phyloP scores from a whole-genome alignment of 2,113 vertebrate species.

The Vireo altiloquus region DNA sequence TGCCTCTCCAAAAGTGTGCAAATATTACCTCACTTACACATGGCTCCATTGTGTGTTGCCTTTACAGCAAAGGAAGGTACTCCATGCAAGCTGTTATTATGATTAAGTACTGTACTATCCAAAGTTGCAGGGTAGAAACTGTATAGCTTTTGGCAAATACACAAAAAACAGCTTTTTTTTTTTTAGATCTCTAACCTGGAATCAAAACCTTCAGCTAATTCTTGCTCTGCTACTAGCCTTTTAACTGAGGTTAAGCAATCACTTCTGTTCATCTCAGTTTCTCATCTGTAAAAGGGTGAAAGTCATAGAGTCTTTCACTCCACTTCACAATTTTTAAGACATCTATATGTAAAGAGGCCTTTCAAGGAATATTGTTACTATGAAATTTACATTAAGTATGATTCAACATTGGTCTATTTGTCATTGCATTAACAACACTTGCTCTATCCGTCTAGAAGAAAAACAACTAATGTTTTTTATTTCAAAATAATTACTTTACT shows the following conservation, averaged over 20 bases:
- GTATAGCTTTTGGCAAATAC: neutral
- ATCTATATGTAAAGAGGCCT: neutral
- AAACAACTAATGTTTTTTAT: neutral
- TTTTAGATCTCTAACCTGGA: neutral
- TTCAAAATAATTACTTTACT: slow-evolving; percentile 27
- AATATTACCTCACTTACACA: neutral
- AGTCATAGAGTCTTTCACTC: neutral
- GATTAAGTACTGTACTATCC: neutral
- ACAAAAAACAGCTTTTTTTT: neutral
- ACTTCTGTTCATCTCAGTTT: neutral
- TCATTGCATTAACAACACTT: neutral
- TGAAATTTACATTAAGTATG: neutral
- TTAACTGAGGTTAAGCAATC: neutral
- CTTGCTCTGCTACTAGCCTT: neutral
- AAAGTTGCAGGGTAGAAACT: neutral
- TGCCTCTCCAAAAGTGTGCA: neutral
- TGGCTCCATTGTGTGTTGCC: neutral
- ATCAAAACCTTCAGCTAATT: neutral
- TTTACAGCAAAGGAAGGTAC: neutral
- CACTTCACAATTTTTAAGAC: neutral
- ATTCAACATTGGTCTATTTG: neutral
- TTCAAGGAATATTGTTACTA: neutral
- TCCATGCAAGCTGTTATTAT: neutral
- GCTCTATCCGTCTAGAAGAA: neutral
- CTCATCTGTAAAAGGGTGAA: neutral